Evolutionary conservation across 2,888 invertebrate genomes (phyloP).

Genomic region (Acanthococcus lagerstroemiae): DNA sequence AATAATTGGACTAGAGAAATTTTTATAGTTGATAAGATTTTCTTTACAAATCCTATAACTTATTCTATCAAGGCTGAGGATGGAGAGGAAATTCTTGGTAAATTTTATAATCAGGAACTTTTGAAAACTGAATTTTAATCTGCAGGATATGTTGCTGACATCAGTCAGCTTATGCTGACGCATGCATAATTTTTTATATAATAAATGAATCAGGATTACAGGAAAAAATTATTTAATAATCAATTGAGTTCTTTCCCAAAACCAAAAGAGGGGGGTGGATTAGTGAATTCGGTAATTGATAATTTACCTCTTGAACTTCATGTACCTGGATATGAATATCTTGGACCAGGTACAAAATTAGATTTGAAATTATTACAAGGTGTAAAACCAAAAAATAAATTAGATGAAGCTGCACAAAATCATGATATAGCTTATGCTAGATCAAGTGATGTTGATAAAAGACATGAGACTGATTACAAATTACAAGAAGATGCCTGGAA

Average conservation of each 20-base stretch:
- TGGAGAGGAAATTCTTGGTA: slow-evolving; percentile 1
- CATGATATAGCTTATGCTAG: slow-evolving; percentile 21
- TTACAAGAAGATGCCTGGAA: slow-evolving; percentile 31
- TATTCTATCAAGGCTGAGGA: not conserved
- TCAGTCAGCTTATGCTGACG: no score
- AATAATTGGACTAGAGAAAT: slow-evolving; percentile 3
- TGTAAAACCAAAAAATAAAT: slow-evolving; percentile 13
- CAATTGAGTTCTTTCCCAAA: not conserved
- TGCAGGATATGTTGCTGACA: no score
- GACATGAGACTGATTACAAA: slow-evolving; percentile 29
- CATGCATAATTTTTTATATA: no score
- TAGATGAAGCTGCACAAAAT: slow-evolving; percentile 8
- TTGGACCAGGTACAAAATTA: slow-evolving; percentile 31
- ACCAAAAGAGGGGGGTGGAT: slow-evolving; percentile 24
- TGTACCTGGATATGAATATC: slow-evolving; percentile 14
- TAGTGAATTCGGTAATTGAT: slow-evolving; percentile 27
- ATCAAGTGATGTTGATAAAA: slow-evolving; percentile 6
- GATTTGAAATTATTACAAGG: slow-evolving; percentile 22
- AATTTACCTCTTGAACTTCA: slow-evolving; percentile 29
- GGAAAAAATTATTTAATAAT: not conserved
- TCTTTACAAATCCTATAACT: not conserved
- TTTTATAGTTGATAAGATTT: not conserved
- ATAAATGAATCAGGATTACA: no score
- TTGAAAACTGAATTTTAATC: slow-evolving; percentile 2
- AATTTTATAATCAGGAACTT: not conserved